Conservation (phyloP, 2,113 vertebrate species). For the Podarcis cretensis region DNA sequence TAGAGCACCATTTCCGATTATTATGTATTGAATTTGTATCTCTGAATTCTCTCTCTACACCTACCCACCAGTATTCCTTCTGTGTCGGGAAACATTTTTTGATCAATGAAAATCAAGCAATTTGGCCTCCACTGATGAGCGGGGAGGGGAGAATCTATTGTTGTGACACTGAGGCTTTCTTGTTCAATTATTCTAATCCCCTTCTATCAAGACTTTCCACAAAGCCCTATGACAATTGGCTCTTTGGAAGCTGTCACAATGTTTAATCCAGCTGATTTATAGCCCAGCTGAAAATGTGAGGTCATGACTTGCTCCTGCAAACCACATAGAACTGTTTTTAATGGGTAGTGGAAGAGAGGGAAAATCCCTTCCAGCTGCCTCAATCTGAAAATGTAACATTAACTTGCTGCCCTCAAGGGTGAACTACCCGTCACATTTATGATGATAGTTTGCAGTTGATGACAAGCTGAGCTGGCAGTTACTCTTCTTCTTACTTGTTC, state of each 20-base stretch:
- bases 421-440: constrained; percentile 2
- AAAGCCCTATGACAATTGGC: constrained; percentile 14
- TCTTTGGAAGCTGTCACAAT: constrained; percentile 7
- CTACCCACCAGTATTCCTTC: no score
- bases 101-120: background rate
- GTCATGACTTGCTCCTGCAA: constrained; percentile 39
- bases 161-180: background rate
- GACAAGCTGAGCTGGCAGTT: background rate
- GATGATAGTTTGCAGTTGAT: constrained; percentile 2
- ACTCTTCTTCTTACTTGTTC: background rate
- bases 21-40: background rate
- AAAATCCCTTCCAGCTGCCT: constrained; percentile 52
- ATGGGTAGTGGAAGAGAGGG: constrained; percentile 22
- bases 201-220: constrained; percentile 6
- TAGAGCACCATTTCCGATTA: background rate
- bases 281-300: constrained; percentile 46
- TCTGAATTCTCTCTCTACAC: background rate
- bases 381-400: background rate
- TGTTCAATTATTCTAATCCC: constrained; percentile 12
- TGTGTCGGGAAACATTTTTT: background rate
- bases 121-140: background rate
- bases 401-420: constrained; percentile 28
- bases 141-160: background rate
- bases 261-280: constrained; percentile 36
- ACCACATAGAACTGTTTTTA: constrained; percentile 22